phyloP scores from a whole-genome alignment of 1,140 invertebrate species.

The Epicauta chinensis region DNA sequence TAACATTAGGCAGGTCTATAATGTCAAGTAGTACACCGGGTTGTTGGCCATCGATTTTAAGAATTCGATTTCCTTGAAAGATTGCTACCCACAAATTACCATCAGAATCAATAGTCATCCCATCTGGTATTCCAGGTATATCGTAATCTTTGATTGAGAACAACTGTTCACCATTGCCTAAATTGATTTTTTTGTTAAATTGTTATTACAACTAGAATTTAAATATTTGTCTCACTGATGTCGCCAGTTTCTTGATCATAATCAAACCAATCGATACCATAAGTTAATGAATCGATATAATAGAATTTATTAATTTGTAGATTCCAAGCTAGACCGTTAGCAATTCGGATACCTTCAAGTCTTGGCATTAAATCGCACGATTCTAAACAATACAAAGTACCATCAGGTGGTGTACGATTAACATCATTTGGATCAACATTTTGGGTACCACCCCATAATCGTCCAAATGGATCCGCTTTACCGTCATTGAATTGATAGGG shows the following conservation, averaged over 20 bases:
- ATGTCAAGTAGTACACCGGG: slow-evolving; percentile 28
- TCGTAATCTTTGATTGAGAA: slow-evolving; percentile 24
- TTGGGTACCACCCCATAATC: slow-evolving; percentile 52
- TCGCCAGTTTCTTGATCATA: neutral
- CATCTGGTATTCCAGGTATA: slow-evolving; percentile 49
- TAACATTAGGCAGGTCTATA: slow-evolving; percentile 45
- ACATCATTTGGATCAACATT: too few relatives aligned
- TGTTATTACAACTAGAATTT: too few relatives aligned
- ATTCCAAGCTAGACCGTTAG: slow-evolving; percentile 78
- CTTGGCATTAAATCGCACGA: slow-evolving; percentile 28
- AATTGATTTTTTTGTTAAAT: too few relatives aligned
- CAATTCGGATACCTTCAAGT: slow-evolving; percentile 53
- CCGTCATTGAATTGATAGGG: slow-evolving; percentile 68
- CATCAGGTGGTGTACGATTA: slow-evolving; percentile 21
- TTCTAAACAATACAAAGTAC: slow-evolving; percentile 42
- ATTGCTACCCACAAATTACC: slow-evolving; percentile 59
- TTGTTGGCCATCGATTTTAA: slow-evolving; percentile 34
- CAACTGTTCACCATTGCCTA: slow-evolving; percentile 26
- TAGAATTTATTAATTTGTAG: slow-evolving; percentile 60
- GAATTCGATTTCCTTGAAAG: slow-evolving; percentile 41
- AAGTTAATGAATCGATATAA: slow-evolving; percentile 64
- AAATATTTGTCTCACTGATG: too few relatives aligned
- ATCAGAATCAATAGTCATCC: slow-evolving; percentile 60
- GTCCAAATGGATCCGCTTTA: slow-evolving; percentile 70
- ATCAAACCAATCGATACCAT: slow-evolving; percentile 62